A percentile compares a stretch with the other conserved stretches of the same genome.
These are phyloP conservation scores for Pitta sordida DNA, from an alignment of 2,113 vertebrate genomes.

Conservation along the genomic window DNA sequence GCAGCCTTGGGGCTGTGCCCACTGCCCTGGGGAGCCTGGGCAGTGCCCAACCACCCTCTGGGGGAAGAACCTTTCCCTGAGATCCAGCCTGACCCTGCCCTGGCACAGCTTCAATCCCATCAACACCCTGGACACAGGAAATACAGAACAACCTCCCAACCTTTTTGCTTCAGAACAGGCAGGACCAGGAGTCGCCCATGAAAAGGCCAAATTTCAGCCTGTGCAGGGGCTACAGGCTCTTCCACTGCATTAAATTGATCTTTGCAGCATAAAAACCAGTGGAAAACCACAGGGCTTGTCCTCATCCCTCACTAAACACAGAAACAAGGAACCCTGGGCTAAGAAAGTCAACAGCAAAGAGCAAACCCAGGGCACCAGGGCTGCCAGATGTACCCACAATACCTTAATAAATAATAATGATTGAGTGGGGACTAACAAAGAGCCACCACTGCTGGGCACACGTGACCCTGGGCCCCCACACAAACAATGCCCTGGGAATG, in stretches of 20 bases:
- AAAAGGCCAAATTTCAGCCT: background rate
- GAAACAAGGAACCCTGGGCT: accelerated
- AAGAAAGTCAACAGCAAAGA: background rate
- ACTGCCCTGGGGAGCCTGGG: background rate
- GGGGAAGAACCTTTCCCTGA: background rate
- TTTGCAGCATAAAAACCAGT: background rate
- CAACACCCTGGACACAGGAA: background rate
- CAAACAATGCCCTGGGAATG: background rate
- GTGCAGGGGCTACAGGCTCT: background rate
- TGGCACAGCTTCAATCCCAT: background rate
- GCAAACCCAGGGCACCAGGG: background rate
- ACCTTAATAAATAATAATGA: background rate
- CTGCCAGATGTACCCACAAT: background rate
- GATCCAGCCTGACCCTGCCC: background rate
- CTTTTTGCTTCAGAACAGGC: background rate
- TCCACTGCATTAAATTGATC: background rate
- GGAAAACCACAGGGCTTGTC: background rate
- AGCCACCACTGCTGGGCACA: background rate
- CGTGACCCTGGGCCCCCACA: background rate
- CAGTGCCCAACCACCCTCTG: background rate
- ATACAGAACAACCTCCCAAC: background rate
- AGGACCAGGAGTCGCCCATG: background rate
- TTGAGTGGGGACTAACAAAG: background rate
- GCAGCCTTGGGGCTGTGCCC: background rate
- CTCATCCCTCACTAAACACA: background rate